Evolutionary conservation across 1,140 invertebrate genomes (phyloP).

Genomic region (Ceratina japonica): DNA sequence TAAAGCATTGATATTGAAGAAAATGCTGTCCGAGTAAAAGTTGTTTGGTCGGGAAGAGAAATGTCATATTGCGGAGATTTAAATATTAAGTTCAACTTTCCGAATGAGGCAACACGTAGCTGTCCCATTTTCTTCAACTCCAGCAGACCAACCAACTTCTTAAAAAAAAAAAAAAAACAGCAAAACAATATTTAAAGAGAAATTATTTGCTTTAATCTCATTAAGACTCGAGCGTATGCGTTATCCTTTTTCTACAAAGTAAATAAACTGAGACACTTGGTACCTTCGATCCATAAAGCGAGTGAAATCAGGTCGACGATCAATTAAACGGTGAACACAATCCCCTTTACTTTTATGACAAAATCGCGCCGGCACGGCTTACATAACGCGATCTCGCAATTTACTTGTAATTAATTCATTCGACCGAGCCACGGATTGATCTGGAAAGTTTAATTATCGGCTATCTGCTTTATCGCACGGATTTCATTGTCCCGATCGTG

Average conservation of each 20-base stretch:
- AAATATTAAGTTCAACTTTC: neutral
- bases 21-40: slow-evolving; percentile 6
- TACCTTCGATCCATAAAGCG: too few species aligned
- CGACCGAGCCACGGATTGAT: slow-evolving; percentile 19
- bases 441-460: slow-evolving; percentile 42
- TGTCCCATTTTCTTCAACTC: neutral
- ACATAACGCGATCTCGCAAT: slow-evolving; percentile 29
- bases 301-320: neutral
- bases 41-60: neutral
- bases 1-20: neutral
- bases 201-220: too few species aligned
- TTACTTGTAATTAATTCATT: slow-evolving; percentile 48
- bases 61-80: neutral
- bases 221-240: too few species aligned
- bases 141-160: too few species aligned
- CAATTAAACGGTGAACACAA: slow-evolving; percentile 6
- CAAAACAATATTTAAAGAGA: too few species aligned
- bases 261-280: too few species aligned
- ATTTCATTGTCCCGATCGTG: slow-evolving; percentile 49
- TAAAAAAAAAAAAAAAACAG: too few species aligned
- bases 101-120: neutral
- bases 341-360: slow-evolving; percentile 18
- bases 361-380: slow-evolving; percentile 12
- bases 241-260: too few species aligned
- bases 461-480: slow-evolving; percentile 46